Percentiles rank a stretch among this genome's conserved stretches.
Conservation (phyloP, 2,888 invertebrate species). For the Agrochola circellaris region DNA sequence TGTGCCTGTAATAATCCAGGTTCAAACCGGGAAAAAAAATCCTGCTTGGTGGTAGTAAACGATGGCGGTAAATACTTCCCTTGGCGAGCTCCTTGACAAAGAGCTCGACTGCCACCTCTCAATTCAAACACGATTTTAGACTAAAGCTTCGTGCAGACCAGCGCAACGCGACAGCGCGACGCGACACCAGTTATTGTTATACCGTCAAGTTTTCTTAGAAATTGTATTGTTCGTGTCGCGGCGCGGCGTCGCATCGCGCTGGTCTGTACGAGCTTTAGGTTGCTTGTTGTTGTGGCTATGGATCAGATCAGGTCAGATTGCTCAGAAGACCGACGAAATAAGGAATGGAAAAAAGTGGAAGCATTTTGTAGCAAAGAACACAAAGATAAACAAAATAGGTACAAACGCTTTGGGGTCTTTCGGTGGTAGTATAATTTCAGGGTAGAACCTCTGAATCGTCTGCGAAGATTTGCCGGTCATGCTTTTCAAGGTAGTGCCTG, state of each 20-base stretch:
- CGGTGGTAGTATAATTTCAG: constrained; percentile 76
- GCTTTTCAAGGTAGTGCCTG: constrained; percentile 68
- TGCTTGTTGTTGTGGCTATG: background rate
- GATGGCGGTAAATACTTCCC: background rate
- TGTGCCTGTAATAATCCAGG: background rate
- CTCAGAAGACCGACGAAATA: background rate
- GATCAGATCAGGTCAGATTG: background rate
- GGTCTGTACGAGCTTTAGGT: too few relatives aligned
- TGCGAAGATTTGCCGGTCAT: constrained; percentile 73
- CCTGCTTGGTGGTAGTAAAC: background rate
- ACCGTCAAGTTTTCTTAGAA: too few relatives aligned
- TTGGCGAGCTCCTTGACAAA: too few relatives aligned
- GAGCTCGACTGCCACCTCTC: background rate
- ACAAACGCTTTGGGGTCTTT: constrained; percentile 75
- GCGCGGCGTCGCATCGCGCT: too few relatives aligned
- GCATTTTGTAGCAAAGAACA: constrained; percentile 1
- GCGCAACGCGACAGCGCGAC: too few relatives aligned
- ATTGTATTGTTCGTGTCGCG: too few relatives aligned
- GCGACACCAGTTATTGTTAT: too few relatives aligned
- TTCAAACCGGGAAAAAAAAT: background rate
- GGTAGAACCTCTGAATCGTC: constrained; percentile 72
- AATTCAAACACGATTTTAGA: background rate
- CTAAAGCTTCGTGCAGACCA: too few relatives aligned
- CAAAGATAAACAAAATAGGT: background rate
- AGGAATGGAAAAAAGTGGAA: background rate